Percentiles rank a stretch among this genome's conserved stretches.
Evolutionary conservation across 1,140 invertebrate genomes (phyloP).

Genomic region (Conopomorpha cramerella): DNA sequence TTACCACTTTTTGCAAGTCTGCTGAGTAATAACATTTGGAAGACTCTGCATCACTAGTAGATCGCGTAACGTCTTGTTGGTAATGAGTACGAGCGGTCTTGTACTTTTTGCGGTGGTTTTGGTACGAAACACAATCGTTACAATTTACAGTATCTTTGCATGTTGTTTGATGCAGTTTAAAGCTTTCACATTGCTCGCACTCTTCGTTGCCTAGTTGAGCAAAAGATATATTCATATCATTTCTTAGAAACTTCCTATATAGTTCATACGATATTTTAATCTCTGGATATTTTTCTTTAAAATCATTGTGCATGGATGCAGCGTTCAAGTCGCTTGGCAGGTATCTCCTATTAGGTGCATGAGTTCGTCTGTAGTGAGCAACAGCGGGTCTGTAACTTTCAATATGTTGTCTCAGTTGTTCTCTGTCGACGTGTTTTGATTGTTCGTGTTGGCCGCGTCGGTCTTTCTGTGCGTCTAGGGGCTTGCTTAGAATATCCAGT

Average conservation of each 20-base stretch:
- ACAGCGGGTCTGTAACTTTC: conserved; percentile 15
- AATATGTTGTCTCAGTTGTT: conserved; percentile 14
- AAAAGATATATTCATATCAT: conserved; percentile 14
- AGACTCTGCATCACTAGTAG: too few species aligned
- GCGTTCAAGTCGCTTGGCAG: conserved; percentile 19
- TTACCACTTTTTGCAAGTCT: too few species aligned
- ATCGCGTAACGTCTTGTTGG: conserved; percentile 28
- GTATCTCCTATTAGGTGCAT: conserved; percentile 20
- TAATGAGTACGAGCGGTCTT: conserved; percentile 5
- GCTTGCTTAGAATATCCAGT: not conserved
- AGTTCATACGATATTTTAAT: conserved; percentile 7
- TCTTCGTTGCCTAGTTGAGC: conserved; percentile 19
- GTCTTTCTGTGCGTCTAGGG: not conserved
- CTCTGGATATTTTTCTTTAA: conserved; percentile 13
- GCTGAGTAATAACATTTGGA: too few species aligned
- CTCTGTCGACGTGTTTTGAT: conserved; percentile 1
- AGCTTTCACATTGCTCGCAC: conserved; percentile 18
- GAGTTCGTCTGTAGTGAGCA: conserved; percentile 22
- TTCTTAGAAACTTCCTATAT: conserved; percentile 3
- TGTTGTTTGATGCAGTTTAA: conserved; percentile 10
- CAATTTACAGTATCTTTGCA: conserved; percentile 3
- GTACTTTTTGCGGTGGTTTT: not conserved
- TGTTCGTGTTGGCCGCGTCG: not conserved
- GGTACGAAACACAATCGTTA: conserved; percentile 2
- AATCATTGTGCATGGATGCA: conserved; percentile 18